A percentile compares a stretch with the other conserved stretches of the same genome.
These are phyloP conservation scores for Nysson spinosus DNA, from an alignment of 2,888 invertebrate species.

Conservation along the genomic window DNA sequence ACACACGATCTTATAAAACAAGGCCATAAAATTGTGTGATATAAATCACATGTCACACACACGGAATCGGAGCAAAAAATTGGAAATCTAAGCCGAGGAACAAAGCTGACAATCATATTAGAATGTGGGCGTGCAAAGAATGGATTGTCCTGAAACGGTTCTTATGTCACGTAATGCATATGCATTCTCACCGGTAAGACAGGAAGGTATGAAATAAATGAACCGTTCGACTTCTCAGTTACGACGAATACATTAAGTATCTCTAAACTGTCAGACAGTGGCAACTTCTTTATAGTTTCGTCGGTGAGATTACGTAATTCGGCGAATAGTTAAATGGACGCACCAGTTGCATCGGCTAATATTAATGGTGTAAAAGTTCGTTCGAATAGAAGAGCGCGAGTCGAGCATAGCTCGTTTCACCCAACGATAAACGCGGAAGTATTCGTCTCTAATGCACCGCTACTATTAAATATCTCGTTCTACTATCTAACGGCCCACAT, in stretches of 20 bases:
- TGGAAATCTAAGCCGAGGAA: too few species aligned
- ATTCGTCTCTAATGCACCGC: background rate
- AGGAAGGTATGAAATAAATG: slow-evolving; percentile 8
- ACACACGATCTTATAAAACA: too few species aligned
- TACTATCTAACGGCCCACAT: slow-evolving; percentile 2
- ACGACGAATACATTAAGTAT: slow-evolving; percentile 2
- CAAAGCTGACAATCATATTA: too few species aligned
- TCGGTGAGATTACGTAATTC: background rate
- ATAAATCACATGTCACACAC: too few species aligned
- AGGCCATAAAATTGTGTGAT: too few species aligned
- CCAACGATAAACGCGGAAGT: slow-evolving; percentile 42
- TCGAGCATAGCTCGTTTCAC: slow-evolving; percentile 27
- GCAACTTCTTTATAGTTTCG: too few species aligned
- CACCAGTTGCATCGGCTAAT: slow-evolving; percentile 13
- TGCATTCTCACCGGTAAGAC: slow-evolving; percentile 23
- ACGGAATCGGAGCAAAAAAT: too few species aligned
- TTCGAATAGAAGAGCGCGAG: background rate
- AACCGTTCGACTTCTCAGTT: slow-evolving; percentile 6
- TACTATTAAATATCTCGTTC: slow-evolving; percentile 3
- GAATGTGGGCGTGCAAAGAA: too few species aligned
- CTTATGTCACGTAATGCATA: background rate
- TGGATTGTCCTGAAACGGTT: background rate
- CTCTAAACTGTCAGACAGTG: background rate
- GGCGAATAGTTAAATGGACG: background rate
- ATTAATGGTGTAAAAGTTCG: slow-evolving; percentile 28